Conservation (phyloP, 1,140 invertebrate species). For the Drosophila ironensis region DNA sequence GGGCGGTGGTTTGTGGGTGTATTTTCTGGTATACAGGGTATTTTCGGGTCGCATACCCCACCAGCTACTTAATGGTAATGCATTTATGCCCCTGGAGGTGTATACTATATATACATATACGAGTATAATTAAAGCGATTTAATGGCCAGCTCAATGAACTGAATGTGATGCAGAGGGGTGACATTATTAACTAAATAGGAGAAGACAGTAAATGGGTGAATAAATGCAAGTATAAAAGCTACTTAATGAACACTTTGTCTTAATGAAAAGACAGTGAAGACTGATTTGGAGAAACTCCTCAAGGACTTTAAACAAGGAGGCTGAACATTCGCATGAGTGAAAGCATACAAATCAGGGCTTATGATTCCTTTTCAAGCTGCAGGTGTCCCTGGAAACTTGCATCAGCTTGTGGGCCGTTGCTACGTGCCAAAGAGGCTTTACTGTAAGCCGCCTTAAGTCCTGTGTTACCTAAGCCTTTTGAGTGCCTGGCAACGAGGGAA, state of each 20-base stretch:
- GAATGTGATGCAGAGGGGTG: constrained; percentile 1
- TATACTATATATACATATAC: no score
- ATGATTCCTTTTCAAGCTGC: no score
- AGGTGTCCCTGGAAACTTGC: no score
- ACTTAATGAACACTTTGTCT: no score
- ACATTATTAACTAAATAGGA: not conserved
- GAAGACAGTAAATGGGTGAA: not conserved
- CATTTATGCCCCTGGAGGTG: constrained; percentile 24
- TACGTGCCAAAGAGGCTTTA: not conserved
- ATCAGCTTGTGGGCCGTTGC: no score
- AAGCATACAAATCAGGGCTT: no score
- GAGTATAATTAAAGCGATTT: constrained; percentile 42
- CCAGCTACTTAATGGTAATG: constrained; percentile 10
- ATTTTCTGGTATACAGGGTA: not conserved
- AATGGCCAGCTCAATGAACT: constrained; percentile 27
- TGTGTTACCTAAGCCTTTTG: constrained; percentile 11
- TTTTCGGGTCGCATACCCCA: not conserved
- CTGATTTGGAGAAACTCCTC: no score
- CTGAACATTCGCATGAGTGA: no score
- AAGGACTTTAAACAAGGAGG: no score
- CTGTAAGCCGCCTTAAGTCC: constrained; percentile 6
- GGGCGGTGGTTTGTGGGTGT: not conserved
- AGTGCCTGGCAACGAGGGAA: not conserved
- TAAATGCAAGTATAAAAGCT: not conserved
- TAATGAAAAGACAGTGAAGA: no score